Conservation (phyloP, 2,797 vertebrate species). For the Chaenodraco wilsoni region DNA sequence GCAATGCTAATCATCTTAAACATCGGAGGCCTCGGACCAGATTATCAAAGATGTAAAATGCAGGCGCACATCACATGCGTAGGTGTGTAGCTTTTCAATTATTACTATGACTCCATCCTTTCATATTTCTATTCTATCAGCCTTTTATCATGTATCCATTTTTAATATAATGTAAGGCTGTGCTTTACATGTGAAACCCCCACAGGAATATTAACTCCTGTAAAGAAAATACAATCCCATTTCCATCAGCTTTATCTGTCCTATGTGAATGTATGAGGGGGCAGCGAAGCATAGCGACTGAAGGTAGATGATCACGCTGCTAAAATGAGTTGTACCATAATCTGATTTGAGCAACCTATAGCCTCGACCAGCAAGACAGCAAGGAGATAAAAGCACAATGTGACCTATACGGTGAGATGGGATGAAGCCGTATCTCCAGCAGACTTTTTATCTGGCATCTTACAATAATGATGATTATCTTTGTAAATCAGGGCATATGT, state of each 20-base stretch:
- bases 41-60: conserved; percentile 71
- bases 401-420: conserved; percentile 54
- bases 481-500: conserved; percentile 23
- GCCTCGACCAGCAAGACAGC: conserved; percentile 51
- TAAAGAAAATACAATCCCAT: conserved; percentile 52
- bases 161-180: conserved; percentile 60
- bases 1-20: conserved; percentile 76
- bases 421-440: conserved; percentile 47
- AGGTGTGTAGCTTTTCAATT: conserved; percentile 64
- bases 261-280: conserved; percentile 52
- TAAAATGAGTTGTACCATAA: conserved; percentile 69
- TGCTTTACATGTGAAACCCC: conserved; percentile 31
- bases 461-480: conserved; percentile 62
- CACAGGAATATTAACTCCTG: conserved; percentile 28
- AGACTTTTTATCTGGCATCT: conserved; percentile 55
- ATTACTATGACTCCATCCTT: conserved; percentile 64
- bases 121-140: conserved; percentile 59
- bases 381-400: conserved; percentile 67
- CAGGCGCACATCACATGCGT: conserved; percentile 62
- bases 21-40: conserved; percentile 66
- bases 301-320: conserved; percentile 38
- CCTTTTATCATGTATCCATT: conserved; percentile 68
- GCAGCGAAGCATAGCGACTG: conserved; percentile 54
- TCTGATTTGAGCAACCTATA: conserved; percentile 71
- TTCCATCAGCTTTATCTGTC: conserved; percentile 49